Conservation (phyloP, 2,113 vertebrate genomes). For the Leucoraja erinaceus region DNA sequence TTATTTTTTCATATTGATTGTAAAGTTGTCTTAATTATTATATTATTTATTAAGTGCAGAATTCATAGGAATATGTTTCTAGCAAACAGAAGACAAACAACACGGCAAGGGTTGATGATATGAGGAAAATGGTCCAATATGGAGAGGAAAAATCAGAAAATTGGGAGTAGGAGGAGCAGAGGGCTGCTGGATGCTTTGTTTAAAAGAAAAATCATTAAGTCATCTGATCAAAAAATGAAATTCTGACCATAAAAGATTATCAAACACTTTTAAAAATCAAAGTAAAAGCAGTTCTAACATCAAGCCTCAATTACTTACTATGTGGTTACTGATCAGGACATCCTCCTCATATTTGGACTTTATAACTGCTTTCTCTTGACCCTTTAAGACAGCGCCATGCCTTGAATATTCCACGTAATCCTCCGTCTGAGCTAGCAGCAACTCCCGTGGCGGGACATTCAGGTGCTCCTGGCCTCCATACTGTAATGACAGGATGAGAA, state of each 20-base stretch:
- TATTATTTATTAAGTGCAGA: not conserved
- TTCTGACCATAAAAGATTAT: not conserved
- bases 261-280: not conserved
- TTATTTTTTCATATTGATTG: not conserved
- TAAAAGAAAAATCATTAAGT: not conserved
- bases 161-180: not conserved
- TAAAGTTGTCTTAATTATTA: not conserved
- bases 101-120: not conserved
- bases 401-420: slow-evolving; percentile 95
- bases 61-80: not conserved
- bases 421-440: slow-evolving; percentile 90
- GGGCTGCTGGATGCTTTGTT: too few relatives aligned
- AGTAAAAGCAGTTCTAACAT: not conserved
- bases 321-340: slow-evolving; percentile 85
- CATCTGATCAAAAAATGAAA: not conserved
- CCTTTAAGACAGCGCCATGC: slow-evolving; percentile 89
- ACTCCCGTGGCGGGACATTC: slow-evolving; percentile 77
- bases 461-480: slow-evolving; percentile 90
- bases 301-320: slow-evolving; percentile 55
- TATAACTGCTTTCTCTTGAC: slow-evolving; percentile 87
- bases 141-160: not conserved
- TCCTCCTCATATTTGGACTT: slow-evolving; percentile 96
- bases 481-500: slow-evolving; percentile 51
- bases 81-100: not conserved
- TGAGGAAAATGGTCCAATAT: not conserved